These are phyloP conservation scores for Acanthornis magna DNA, from an alignment of 2,797 vertebrate species.

Conservation along the genomic window DNA sequence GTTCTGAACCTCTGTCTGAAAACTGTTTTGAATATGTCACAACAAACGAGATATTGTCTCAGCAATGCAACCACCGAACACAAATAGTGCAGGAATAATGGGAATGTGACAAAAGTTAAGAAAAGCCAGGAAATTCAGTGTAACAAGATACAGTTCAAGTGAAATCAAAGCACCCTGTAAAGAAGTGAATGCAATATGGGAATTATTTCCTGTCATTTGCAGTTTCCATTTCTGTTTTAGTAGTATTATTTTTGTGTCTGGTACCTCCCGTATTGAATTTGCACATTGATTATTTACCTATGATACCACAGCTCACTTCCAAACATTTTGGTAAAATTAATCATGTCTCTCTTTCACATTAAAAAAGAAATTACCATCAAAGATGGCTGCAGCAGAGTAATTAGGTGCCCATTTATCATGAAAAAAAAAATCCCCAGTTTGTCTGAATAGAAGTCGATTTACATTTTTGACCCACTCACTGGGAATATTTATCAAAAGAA, in stretches of 20 bases:
- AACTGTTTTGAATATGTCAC: conserved; percentile 64
- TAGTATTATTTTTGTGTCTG: neutral
- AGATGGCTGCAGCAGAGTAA: conserved; percentile 57
- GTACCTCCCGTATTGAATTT: neutral
- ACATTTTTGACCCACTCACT: conserved; percentile 64
- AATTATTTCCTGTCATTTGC: conserved; percentile 36
- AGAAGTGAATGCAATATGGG: conserved; percentile 6
- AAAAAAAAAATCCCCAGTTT: conserved; percentile 45
- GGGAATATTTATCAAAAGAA: conserved; percentile 68
- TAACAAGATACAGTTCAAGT: neutral
- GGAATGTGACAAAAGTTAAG: conserved; percentile 31
- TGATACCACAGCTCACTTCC: conserved; percentile 19
- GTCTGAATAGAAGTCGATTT: conserved; percentile 66
- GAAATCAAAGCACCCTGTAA: conserved; percentile 40
- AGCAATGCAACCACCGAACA: conserved; percentile 57
- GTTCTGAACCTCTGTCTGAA: conserved; percentile 63
- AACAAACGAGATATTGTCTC: conserved; percentile 72
- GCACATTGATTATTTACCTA: conserved; percentile 32
- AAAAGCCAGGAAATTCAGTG: conserved; percentile 32
- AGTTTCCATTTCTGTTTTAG: conserved; percentile 8
- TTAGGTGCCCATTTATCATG: conserved; percentile 56
- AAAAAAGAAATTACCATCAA: conserved; percentile 13
- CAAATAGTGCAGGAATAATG: conserved; percentile 36
- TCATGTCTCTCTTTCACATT: conserved; percentile 11
- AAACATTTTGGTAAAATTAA: conserved; percentile 45